phyloP scores from a whole-genome alignment of 2,113 vertebrate genomes.

The Coptodon rendalli region DNA sequence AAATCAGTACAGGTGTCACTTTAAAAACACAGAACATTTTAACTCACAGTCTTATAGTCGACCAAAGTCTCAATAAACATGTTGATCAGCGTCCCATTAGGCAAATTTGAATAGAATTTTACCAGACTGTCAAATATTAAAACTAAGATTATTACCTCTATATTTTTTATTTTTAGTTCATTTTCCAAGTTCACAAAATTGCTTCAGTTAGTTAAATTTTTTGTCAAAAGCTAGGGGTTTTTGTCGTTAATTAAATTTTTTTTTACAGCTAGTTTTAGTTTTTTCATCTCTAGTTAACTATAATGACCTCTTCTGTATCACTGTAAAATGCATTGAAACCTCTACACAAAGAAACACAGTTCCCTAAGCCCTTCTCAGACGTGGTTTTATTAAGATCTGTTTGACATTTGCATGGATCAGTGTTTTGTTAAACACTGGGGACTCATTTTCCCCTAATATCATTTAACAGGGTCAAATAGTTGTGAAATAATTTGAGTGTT shows the following conservation, averaged over 20 bases:
- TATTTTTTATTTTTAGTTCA: neutral
- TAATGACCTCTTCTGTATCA: neutral
- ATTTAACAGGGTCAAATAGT: neutral
- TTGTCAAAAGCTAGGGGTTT: fast-evolving
- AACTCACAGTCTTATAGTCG: neutral
- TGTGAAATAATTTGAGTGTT: neutral
- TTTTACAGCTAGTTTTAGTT: neutral
- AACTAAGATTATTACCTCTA: neutral
- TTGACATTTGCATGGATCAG: neutral
- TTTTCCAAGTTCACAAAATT: neutral
- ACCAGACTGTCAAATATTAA: neutral
- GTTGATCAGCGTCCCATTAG: neutral
- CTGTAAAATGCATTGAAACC: neutral
- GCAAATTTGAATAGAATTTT: neutral
- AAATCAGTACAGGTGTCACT: neutral
- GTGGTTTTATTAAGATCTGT: neutral
- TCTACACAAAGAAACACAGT: neutral
- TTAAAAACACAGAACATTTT: neutral
- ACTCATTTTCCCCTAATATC: neutral
- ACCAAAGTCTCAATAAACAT: neutral
- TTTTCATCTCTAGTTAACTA: neutral
- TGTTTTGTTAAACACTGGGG: neutral
- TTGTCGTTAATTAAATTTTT: fast-evolving
- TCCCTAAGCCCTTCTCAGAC: neutral
- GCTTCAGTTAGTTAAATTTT: neutral